Evolutionary conservation across 1,140 invertebrate species (phyloP), one percentile per base, ranked within the genome.

Genomic region (Branchinecta lindahli): DNA sequence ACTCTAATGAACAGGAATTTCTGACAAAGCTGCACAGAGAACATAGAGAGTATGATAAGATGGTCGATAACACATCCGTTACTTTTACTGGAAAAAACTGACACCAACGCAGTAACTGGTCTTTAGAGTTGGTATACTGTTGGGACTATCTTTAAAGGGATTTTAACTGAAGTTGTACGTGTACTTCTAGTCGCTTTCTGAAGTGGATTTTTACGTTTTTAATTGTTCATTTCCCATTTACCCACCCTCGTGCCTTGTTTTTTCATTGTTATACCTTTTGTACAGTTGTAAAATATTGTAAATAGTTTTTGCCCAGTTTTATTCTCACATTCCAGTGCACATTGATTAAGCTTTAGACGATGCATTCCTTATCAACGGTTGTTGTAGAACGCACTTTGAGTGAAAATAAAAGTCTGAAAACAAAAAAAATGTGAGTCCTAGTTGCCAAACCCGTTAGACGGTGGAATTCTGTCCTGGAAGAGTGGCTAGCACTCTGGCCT

Each of bases 261-360:
- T 15, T 15, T 15, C 47, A 12, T 61, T 61, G 52, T 61, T 61
- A 61, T 61, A 61, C 1, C 18, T 61, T 61, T 61, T 61, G 52
- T 61, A 61, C 18, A 61, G 12, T 3, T 61, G 12, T 61, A 61
- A 61, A 15, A 15, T 61, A 20, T 20, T 33, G 33, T 33, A 33
- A 33, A 33, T 33, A 33, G 5, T 61, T 61, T 61, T 61, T 15
- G 52, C 52, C 52, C 18, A 61, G 52, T 61, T 61, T 15, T 20
- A 12, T 61, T 61, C 52, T 15, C 12, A 61, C 18, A 15, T 61
- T 61, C 52, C 52, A 61, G 52, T 61, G 52, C 52, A 61, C 52
- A 20, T 20, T 61, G 33, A 61, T 61, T 61, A 61, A 61, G 52
- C 52, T 61, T 61, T 61, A 61, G 18, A 61, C 52, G 52, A 61